Evolutionary conservation across 2,113 vertebrate species (phyloP), one percentile per base, ranked within the genome.

Genomic region (Oncorhynchus clarkii): DNA sequence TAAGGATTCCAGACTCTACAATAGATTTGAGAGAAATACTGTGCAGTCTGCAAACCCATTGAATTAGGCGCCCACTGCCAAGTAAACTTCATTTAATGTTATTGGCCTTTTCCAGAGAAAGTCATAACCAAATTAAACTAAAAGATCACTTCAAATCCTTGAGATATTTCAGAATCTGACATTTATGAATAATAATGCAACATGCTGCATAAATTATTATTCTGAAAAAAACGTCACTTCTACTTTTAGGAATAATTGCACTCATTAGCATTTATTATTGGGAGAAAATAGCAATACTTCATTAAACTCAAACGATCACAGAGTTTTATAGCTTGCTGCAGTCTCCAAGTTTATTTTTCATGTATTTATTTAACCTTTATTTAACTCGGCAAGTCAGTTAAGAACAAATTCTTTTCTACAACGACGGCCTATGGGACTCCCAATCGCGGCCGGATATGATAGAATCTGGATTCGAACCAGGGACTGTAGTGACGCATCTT

Each of bases 241-340:
- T 79, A 45, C 39, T 9, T 45, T 45, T 45, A 11, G 9, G 2
- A 45, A 45, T 45, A 45, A 45, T 45, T 80, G 77, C 12, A 72
- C 27, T 77, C 39, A 39, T 84, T 80, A 78, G 75, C 80, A 84
- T 84, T 78, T 64, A 80, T 79, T 34, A 72, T 82, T 88, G 65
- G 69, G 66, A 7, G 78, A 76, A 67, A 57, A 59, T 18, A 71
- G 78, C 27, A 66, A 49, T 72, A 66, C 76, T 76, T 82, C 74
- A 77, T 82, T 76, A 77, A 70, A 65, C 80, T 65, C 57, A 77
- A 82, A 84, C 27, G 70, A 71, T 72, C 67, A 71, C 27, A 83
- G 57, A 59, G 73, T 48, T 48, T 67, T 70, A 14, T 13, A 74
- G 16, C 8, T 45, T 45, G 39, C 22, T 66, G 20, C 67, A 14